Conservation (phyloP, 2,797 vertebrate species). For the Myotis vivesi region DNA sequence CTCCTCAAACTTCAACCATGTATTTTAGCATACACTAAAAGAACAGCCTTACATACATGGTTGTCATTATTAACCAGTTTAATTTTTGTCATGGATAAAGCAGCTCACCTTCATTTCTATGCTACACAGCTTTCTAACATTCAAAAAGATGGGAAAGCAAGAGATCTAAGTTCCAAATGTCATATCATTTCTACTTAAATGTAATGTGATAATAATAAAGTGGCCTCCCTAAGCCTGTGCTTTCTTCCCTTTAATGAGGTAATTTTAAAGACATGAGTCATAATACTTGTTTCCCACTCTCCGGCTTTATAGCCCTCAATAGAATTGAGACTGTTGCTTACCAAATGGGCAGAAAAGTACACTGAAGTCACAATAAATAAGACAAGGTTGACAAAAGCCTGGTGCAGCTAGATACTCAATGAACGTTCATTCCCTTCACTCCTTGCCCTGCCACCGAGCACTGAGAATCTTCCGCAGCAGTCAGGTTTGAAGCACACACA, state of each 20-base stretch:
- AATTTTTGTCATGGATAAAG: not conserved
- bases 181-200: not conserved
- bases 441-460: not conserved
- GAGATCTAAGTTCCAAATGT: conserved; percentile 15
- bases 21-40: not conserved
- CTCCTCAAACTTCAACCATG: not conserved
- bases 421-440: not conserved
- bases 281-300: not conserved
- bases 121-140: not conserved
- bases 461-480: not conserved
- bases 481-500: not conserved
- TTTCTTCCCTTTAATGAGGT: not conserved
- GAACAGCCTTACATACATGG: not conserved
- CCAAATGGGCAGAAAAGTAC: not conserved
- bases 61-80: not conserved
- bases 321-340: not conserved
- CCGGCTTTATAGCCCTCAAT: not conserved
- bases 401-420: not conserved
- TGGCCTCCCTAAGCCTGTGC: not conserved
- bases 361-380: not conserved
- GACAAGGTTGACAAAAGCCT: not conserved
- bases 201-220: conserved; percentile 6
- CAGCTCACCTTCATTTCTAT: not conserved
- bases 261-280: conserved; percentile 15
- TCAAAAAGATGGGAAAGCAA: not conserved